Evolutionary conservation across 2,113 vertebrate genomes (phyloP).

Genomic region (Narcine bancroftii): DNA sequence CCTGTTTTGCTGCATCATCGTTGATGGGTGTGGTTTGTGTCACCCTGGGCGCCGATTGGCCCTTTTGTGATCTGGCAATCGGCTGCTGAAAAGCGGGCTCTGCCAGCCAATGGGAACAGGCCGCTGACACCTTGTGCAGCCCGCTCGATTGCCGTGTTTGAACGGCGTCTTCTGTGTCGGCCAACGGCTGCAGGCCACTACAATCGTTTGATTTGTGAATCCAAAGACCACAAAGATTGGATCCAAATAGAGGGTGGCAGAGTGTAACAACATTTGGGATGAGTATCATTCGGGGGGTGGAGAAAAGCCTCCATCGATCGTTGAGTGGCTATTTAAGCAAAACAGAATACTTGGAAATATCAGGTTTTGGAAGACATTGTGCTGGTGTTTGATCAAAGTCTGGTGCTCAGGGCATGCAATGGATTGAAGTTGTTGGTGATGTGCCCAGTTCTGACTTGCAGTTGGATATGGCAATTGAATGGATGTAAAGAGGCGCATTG

Average conservation of each 20-base stretch:
- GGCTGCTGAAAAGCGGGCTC: no score
- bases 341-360: neutral
- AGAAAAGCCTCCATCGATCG: neutral
- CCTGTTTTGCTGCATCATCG: no score
- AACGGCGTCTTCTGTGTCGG: no score
- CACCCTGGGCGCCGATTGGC: no score
- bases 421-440: neutral
- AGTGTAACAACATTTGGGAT: neutral
- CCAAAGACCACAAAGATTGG: neutral
- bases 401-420: neutral
- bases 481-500: neutral
- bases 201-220: neutral
- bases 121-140: no score
- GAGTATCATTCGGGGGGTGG: neutral
- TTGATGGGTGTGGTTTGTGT: no score
- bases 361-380: neutral
- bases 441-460: neutral
- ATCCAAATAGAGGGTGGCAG: neutral
- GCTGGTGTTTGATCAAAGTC: neutral
- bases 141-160: no score
- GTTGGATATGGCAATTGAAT: neutral
- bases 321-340: neutral
- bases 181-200: no score
- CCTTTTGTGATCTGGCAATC: no score
- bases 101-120: no score